Base-by-base conservation (phyloP, 2,888 invertebrate genomes). In the Sphaerophoria rueppellii region DNA sequence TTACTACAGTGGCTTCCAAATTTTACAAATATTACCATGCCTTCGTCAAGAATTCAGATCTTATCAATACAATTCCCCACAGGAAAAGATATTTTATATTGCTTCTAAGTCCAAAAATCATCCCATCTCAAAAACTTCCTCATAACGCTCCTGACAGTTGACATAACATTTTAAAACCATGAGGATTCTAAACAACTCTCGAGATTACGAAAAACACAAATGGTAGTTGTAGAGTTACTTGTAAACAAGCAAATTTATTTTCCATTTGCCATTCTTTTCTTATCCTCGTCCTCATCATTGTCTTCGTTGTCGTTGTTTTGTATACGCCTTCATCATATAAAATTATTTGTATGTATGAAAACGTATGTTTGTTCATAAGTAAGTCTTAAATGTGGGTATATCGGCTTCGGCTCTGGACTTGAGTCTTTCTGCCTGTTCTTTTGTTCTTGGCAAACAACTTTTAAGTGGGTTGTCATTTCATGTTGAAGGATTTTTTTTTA, bases 391-490 rank as follows among this genome's bases (percentile, higher is more conserved):
- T n/a, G n/a, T n/a, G n/a, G n/a, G n/a, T n/a, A n/a, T n/a, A n/a
- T n/a, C n/a, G 58, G 58, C 58, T 14, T 69, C 57, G 55, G 46
- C 52, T 61, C 69, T 61, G 65, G 43, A 65, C 50, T 71, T 16
- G 11, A 57, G 73, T 63, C 24, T 69, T 54, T 69, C 32, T 52
- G 46, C 69, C 48, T 16, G 58, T 72, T 67, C 72, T 72, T 65
- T 78, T 73, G 73, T 82, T 82, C 82, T 78, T 78, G 50, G 78
- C 78, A 82, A 82, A 82, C 73, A 82, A 82, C 78, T 82, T 82
- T 82, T 78, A 82, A 82, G 82, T 82, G 78, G 82, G 67, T 73
- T 78, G 78, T 78, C 82, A 78, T 78, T 78, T 82, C 52, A 78
- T 77, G 72, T 78, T 78, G 69, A 78, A 63, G n/a, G 78, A 78